Base-by-base conservation (phyloP, 2,113 vertebrate species). In the Hydrochoerus hydrochaeris region DNA sequence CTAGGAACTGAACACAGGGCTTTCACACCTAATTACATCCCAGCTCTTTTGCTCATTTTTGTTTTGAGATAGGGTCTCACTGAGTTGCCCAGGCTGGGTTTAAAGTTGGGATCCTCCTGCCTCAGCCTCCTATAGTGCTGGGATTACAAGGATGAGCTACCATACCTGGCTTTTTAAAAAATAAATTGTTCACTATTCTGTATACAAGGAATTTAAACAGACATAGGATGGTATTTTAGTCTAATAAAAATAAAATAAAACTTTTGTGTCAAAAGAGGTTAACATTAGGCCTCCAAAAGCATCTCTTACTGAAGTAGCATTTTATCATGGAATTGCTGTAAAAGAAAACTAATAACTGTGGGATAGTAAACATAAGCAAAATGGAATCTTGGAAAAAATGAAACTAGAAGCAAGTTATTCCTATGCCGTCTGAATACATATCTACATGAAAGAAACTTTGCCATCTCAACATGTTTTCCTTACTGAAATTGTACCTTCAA, bases 141-240 rank as follows among this genome's bases (percentile, higher is more conserved):
- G 3, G 44, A 32, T 78, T 17, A 77, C 6, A 49, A 44, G 44
- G 44, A 46, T 78, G 28, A 78, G 28, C 75, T 14, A 78, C 44
- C 26, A 77, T 26, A 78, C 26, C 26, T 78, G 46, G 26, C 44
- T 32, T 78, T 49, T 49, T 30, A 78, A 49, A 46, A 78, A 78
- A 97, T 99, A 99, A 99, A 97, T 86, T 97, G 96, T 97, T 92
- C n/a, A 24, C 86, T 95, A 12, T 98, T 98, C 92, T 95, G 44
- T 54, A 94, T 63, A 95, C 60, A 46, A 65, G 26, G 94, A 93
- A 97, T 92, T 97, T 97, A 96, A 98, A 77, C 98, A 95, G 98
- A 98, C 98, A 96, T 94, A 98, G 97, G 46, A 24, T 26, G 96
- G 93, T 85, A 97, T 19, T 83, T 96, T 85, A 85, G 83, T 69